These are phyloP conservation scores for Hemibagrus wyckioides DNA, from an alignment of 2,113 vertebrate species.

Conservation along the genomic window DNA sequence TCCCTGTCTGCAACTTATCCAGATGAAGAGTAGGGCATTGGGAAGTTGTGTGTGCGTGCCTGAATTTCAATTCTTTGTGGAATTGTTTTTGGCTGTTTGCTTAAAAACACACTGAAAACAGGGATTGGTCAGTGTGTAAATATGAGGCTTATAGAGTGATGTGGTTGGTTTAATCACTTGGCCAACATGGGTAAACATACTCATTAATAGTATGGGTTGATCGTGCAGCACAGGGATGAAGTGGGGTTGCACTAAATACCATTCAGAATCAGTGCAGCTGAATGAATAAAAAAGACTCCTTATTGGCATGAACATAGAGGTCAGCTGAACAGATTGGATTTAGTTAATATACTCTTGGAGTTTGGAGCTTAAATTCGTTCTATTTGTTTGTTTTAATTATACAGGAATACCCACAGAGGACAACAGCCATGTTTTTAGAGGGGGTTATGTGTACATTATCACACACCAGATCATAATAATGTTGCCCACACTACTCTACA, in stretches of 20 bases:
- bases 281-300: too few relatives aligned
- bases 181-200: background rate
- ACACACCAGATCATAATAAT: too few relatives aligned
- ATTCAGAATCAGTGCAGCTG: background rate
- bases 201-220: background rate
- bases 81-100: background rate
- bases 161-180: background rate
- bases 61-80: background rate
- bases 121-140: background rate
- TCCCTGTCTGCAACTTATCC: constrained; percentile 3
- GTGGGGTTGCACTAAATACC: background rate
- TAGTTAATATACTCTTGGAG: background rate
- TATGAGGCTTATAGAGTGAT: constrained; percentile 37
- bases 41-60: background rate
- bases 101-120: background rate
- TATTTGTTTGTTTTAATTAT: too few relatives aligned
- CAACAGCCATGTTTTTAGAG: too few relatives aligned
- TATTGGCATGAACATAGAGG: too few relatives aligned
- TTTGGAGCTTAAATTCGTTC: background rate
- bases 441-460: too few relatives aligned
- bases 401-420: too few relatives aligned
- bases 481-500: too few relatives aligned
- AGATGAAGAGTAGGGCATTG: background rate
- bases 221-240: background rate
- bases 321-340: too few relatives aligned